Evolutionary conservation across 1,140 invertebrate genomes (phyloP).

Genomic region (Ceratina japonica): DNA sequence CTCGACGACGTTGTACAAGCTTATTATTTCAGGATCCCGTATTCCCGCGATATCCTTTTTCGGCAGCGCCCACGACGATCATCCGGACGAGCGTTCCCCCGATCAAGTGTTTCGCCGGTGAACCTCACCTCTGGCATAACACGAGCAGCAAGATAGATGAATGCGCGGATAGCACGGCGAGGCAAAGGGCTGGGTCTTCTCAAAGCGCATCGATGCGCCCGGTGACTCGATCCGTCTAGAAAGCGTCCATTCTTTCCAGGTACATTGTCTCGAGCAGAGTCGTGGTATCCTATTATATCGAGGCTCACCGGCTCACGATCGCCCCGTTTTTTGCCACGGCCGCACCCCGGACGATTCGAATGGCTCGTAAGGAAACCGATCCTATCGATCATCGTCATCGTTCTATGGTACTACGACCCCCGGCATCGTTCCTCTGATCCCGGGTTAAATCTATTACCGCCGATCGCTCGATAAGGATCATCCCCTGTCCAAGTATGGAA

Average conservation of each 20-base stretch:
- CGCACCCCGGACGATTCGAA: conserved; percentile 46
- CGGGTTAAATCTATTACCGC: neutral
- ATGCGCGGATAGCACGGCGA: conserved; percentile 51
- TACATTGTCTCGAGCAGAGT: conserved; percentile 37
- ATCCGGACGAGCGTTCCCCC: neutral
- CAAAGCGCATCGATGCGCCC: conserved; percentile 45
- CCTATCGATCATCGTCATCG: conserved; percentile 43
- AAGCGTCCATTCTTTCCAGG: conserved; percentile 30
- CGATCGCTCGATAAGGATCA: conserved; percentile 21
- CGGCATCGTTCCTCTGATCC: neutral
- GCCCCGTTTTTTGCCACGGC: conserved; percentile 44
- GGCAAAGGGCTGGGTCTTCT: conserved; percentile 59
- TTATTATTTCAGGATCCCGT: conserved; percentile 27
- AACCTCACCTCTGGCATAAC: conserved; percentile 68
- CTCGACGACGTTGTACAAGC: neutral
- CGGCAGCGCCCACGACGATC: conserved; percentile 25
- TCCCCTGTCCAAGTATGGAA: neutral
- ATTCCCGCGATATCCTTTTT: conserved; percentile 42
- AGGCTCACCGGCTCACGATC: conserved; percentile 49
- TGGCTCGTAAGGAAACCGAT: conserved; percentile 2
- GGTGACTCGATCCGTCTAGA: conserved; percentile 53
- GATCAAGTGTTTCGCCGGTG: conserved; percentile 23
- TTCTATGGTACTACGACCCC: conserved; percentile 4
- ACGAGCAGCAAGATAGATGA: conserved; percentile 64
- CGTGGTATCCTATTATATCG: conserved; percentile 59